Conservation (phyloP, 2,113 vertebrate species). For the Motacilla alba region DNA sequence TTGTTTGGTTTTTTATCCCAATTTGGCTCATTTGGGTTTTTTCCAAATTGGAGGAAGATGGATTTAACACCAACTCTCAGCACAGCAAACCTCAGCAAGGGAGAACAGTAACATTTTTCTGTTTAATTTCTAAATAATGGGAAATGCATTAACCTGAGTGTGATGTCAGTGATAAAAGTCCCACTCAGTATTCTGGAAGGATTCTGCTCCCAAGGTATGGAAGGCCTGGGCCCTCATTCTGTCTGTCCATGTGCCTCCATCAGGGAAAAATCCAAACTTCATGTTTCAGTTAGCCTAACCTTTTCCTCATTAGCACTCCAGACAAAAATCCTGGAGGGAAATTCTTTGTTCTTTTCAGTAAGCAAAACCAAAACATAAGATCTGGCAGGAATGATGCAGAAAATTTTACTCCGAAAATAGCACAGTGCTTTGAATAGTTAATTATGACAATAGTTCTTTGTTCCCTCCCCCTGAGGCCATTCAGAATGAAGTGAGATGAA, state of each 20-base stretch:
- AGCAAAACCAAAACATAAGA: constrained; percentile 48
- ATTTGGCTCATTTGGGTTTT: background rate
- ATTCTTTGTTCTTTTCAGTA: constrained; percentile 50
- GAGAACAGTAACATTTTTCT: background rate
- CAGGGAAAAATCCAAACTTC: background rate
- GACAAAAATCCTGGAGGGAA: constrained; percentile 49
- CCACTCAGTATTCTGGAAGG: background rate
- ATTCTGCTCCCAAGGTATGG: background rate
- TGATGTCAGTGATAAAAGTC: background rate
- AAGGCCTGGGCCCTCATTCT: background rate
- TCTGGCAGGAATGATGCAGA: constrained; percentile 33
- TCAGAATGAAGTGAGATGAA: background rate
- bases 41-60: background rate
- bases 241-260: background rate
- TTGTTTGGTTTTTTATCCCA: background rate
- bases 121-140: background rate
- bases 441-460: background rate
- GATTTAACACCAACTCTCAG: background rate
- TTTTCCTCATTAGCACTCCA: constrained; percentile 57
- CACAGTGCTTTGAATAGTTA: background rate
- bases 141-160: background rate
- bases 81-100: background rate
- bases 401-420: constrained; percentile 41
- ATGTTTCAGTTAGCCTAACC: constrained; percentile 1
- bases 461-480: background rate